Evolutionary conservation across 2,113 vertebrate species (phyloP), one percentile per base, ranked within the genome.

Genomic region (Reinhardtius hippoglossoides): DNA sequence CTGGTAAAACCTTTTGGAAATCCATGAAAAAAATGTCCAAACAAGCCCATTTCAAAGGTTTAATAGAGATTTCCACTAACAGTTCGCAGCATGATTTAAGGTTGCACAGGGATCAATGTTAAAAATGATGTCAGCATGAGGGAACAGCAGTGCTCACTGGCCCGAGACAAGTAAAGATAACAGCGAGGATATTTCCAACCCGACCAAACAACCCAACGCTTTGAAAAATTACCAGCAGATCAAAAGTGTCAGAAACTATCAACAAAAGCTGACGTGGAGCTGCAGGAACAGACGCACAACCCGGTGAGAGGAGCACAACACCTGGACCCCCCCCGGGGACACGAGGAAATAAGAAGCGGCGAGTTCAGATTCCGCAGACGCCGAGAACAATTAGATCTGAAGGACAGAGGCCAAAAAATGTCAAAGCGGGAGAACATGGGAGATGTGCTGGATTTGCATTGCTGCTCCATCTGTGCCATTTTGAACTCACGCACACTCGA

Each of bases 351-450:
- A 20, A 3, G 66, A 59, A 48, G 31, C 16, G 21, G 75, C 70
- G 20, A 75, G 24, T 26, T 65, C 44, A 60, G 15, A 37, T 78
- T 69, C 71, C 56, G 42, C 48, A 48, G 20, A 71, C 35, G 9
- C 6, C 37, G 27, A 72, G 78, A 82, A 62, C 12, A 58, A 77
- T 79, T 79, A 70, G 12, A 54, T 31, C 16, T 24, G n/a, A 71
- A 79, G 58, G 55, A 80, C 40, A 78, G 71, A 69, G 70, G 67
- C 23, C 3, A 71, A 71, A 71, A 71, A 72, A 75, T 65, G 76
- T 59, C 66, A 59, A 71, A 77, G 66, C 27, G 23, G 64, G 58
- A 42, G 46, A 55, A 20, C 31, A 80, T n/a, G 3, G 37, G 6
- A 31, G 31, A 3, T 2, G 24, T 55, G 27, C 42, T 69, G 73